phyloP scores from a whole-genome alignment of 2,888 invertebrate species.

The Sinodicranocentrus sp. region DNA sequence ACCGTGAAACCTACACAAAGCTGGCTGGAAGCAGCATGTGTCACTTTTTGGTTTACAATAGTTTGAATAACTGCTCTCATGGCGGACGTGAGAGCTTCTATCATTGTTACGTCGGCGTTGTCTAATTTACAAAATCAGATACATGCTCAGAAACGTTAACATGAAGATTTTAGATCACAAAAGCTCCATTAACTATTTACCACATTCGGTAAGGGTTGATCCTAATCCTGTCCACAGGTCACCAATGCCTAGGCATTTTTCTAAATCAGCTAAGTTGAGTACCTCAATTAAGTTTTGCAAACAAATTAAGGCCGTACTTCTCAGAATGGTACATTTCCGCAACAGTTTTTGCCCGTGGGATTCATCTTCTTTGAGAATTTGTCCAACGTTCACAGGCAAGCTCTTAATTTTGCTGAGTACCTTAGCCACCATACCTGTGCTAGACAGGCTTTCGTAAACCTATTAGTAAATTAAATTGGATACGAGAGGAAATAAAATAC shows the following conservation, averaged over 20 bases:
- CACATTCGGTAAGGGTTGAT: slow-evolving; percentile 82
- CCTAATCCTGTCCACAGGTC: slow-evolving; percentile 84
- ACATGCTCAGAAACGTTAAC: no score
- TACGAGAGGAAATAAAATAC: no score
- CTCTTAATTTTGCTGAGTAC: slow-evolving; percentile 81
- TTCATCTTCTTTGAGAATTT: slow-evolving; percentile 59
- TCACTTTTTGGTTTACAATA: slow-evolving; percentile 79
- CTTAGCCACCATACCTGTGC: slow-evolving; percentile 82
- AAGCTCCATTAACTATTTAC: slow-evolving; percentile 16
- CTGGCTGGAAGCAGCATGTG: slow-evolving; percentile 24
- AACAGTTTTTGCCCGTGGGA: slow-evolving; percentile 43
- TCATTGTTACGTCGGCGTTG: slow-evolving; percentile 78
- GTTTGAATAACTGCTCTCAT: slow-evolving; percentile 87
- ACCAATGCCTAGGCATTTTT: slow-evolving; percentile 80
- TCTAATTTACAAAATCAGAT: no score
- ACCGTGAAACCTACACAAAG: slow-evolving; percentile 37
- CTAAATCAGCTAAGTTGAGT: slow-evolving; percentile 83
- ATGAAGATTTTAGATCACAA: no score
- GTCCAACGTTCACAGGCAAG: slow-evolving; percentile 81
- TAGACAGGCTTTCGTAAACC: slow-evolving; percentile 82
- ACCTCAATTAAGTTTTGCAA: slow-evolving; percentile 85
- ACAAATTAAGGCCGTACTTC: slow-evolving; percentile 84
- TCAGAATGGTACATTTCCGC: slow-evolving; percentile 79
- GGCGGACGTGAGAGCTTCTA: slow-evolving; percentile 86
- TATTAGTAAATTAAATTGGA: no score